Conservation (phyloP, 2,113 vertebrate genomes). For the Oryzias celebensis region DNA sequence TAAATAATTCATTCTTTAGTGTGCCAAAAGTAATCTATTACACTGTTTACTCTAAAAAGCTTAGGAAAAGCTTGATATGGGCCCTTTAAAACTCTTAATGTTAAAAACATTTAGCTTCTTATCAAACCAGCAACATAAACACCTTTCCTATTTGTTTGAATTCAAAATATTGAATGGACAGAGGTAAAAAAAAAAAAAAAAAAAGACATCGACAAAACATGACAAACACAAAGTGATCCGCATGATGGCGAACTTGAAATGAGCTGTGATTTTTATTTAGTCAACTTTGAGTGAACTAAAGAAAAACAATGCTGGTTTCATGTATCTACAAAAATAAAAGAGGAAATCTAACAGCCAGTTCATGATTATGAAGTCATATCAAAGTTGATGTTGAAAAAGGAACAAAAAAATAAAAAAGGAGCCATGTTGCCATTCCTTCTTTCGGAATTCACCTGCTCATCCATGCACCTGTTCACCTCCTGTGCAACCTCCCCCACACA, state of each 20-base stretch:
- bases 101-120: too few species aligned
- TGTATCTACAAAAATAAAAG: slow-evolving; percentile 62
- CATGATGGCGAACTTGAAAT: slow-evolving; percentile 62
- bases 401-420: slow-evolving; percentile 18
- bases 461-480: slow-evolving; percentile 46
- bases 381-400: slow-evolving; percentile 29
- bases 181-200: not conserved
- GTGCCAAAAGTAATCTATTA: too few species aligned
- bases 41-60: too few species aligned
- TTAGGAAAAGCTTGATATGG: too few species aligned
- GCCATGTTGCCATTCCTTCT: not conserved
- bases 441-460: slow-evolving; percentile 40
- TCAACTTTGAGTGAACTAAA: slow-evolving; percentile 68
- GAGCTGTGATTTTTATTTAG: slow-evolving; percentile 75
- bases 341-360: slow-evolving; percentile 54
- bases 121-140: too few species aligned
- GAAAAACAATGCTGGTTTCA: slow-evolving; percentile 53
- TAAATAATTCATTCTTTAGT: too few species aligned
- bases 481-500: slow-evolving; percentile 41
- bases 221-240: slow-evolving; percentile 60
- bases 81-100: too few species aligned
- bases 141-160: too few species aligned
- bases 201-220: not conserved
- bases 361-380: slow-evolving; percentile 62
- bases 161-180: not conserved